Conservation (phyloP, 2,797 vertebrate species). For the Diplodus sargus region DNA sequence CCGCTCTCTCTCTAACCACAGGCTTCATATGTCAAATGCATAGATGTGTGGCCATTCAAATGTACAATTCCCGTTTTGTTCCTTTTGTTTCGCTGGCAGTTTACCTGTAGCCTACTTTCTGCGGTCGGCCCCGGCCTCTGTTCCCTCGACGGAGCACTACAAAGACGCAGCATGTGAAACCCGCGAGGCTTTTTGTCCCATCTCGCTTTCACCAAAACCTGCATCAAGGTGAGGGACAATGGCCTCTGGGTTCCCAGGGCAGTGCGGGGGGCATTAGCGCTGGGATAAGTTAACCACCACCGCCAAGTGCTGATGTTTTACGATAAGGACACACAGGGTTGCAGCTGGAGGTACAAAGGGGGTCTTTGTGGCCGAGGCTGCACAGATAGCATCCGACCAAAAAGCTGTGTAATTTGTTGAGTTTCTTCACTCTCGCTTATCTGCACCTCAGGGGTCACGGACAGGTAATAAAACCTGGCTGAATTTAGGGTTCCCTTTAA, state of each 20-base stretch:
- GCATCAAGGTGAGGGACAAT: constrained; percentile 75
- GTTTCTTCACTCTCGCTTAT: constrained; percentile 57
- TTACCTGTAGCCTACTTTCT: constrained; percentile 79
- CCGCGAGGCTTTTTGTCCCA: constrained; percentile 67
- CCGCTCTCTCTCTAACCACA: constrained; percentile 49
- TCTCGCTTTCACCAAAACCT: constrained; percentile 68
- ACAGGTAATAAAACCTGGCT: constrained; percentile 38
- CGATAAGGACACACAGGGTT: constrained; percentile 73
- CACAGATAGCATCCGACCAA: constrained; percentile 49
- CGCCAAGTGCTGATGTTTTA: constrained; percentile 76
- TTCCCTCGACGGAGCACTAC: constrained; percentile 65
- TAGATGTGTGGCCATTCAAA: constrained; percentile 73
- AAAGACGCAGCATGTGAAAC: constrained; percentile 78
- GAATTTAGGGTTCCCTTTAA: constrained; percentile 1
- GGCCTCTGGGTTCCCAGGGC: constrained; percentile 77
- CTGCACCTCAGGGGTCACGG: constrained; percentile 21
- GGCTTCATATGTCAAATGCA: constrained; percentile 74
- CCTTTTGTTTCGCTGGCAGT: constrained; percentile 70
- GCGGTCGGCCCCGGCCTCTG: constrained; percentile 46
- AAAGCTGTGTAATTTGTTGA: constrained; percentile 56
- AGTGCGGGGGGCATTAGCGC: constrained; percentile 61
- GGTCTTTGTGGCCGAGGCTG: constrained; percentile 72
- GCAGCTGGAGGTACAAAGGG: constrained; percentile 70
- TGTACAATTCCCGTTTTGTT: constrained; percentile 81
- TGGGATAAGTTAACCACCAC: constrained; percentile 73